Conservation (phyloP, 2,797 vertebrate species). For the Muscicapa comitata region DNA sequence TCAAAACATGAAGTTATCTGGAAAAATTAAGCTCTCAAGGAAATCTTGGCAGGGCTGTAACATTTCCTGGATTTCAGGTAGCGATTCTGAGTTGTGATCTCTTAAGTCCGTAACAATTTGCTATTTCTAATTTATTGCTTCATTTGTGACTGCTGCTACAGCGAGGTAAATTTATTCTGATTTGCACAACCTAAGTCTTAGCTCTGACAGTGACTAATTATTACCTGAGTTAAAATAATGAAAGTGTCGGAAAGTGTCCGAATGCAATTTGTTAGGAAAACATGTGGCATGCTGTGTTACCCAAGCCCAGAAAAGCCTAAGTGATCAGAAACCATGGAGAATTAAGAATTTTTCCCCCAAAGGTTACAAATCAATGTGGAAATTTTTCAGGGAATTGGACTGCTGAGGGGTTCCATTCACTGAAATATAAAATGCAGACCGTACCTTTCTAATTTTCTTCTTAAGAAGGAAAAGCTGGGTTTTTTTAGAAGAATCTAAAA, state of each 20-base stretch:
- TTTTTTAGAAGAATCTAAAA: not conserved
- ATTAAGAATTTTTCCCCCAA: constrained; percentile 75
- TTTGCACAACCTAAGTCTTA: constrained; percentile 84
- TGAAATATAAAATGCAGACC: not conserved
- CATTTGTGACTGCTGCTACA: constrained; percentile 85
- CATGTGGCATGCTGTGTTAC: constrained; percentile 83
- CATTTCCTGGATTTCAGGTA: constrained; percentile 74
- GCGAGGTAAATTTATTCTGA: constrained; percentile 88
- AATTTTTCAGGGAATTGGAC: constrained; percentile 65
- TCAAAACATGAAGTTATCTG: constrained; percentile 49
- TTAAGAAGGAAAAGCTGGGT: not conserved
- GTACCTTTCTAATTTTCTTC: not conserved
- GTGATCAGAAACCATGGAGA: constrained; percentile 80
- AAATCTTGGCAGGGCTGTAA: constrained; percentile 60
- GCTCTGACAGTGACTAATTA: constrained; percentile 87
- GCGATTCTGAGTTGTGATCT: constrained; percentile 78
- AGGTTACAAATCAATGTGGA: constrained; percentile 79
- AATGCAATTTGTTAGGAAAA: constrained; percentile 88
- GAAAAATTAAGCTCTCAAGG: constrained; percentile 74
- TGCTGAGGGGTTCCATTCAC: constrained; percentile 39
- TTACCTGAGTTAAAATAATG: constrained; percentile 89
- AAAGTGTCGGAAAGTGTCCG: constrained; percentile 86
- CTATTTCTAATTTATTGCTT: constrained; percentile 88
- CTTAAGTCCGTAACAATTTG: constrained; percentile 82
- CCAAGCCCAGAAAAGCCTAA: constrained; percentile 76